Conservation (phyloP, 2,888 invertebrate genomes). For the Scaptomyza parva region DNA sequence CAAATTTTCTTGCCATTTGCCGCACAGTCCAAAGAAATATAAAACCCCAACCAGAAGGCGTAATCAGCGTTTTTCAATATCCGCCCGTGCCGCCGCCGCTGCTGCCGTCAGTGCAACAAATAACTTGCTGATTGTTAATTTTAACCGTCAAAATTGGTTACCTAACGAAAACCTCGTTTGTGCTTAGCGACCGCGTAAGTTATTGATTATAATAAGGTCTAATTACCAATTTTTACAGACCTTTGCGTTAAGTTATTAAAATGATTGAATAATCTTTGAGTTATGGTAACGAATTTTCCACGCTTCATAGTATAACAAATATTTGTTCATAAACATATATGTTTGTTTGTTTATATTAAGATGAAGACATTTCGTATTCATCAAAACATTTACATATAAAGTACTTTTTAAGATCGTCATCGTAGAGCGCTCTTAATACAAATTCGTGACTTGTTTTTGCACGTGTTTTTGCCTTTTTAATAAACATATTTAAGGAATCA, state of each 20-base stretch:
- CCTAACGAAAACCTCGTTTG: conserved; percentile 84
- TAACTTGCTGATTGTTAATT: conserved; percentile 26
- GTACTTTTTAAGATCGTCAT: background rate
- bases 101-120: conserved; percentile 56
- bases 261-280: background rate
- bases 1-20: conserved; percentile 17
- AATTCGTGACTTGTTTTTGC: conserved; percentile 8
- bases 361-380: background rate
- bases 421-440: background rate
- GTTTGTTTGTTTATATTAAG: background rate
- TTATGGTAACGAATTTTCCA: background rate
- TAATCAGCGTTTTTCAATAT: conserved; percentile 15
- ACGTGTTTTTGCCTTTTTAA: background rate
- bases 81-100: too few relatives aligned
- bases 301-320: background rate
- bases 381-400: background rate
- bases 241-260: background rate
- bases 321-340: background rate
- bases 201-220: conserved; percentile 9
- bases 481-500: conserved; percentile 3
- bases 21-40: background rate
- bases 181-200: conserved; percentile 81
- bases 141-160: conserved; percentile 84
- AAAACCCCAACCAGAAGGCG: background rate
- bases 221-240: background rate